A percentile compares a stretch with the other conserved stretches of the same genome.
Conservation (phyloP, 2,888 invertebrate species). For the Himalopsyche anomala region DNA sequence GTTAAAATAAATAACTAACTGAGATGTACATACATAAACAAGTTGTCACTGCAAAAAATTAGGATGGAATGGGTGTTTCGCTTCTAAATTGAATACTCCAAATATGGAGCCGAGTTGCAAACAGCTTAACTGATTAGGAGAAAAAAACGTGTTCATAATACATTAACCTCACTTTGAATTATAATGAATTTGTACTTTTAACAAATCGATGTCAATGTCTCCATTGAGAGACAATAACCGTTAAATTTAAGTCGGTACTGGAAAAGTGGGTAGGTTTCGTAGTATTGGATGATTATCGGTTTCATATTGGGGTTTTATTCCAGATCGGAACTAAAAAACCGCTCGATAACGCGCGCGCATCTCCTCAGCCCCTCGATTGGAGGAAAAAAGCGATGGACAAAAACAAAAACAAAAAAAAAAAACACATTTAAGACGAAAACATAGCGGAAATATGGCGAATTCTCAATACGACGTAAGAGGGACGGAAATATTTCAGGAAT, state of each 20-base stretch:
- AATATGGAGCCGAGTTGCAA: background rate
- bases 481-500: slow-evolving; percentile 27
- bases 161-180: background rate
- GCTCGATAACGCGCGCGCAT: background rate
- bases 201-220: background rate
- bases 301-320: background rate
- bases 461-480: background rate
- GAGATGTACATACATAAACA: background rate
- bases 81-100: slow-evolving; percentile 2
- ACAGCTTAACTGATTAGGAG: slow-evolving; percentile 45
- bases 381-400: slow-evolving; percentile 13
- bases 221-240: background rate
- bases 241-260: background rate
- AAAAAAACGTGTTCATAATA: slow-evolving; percentile 51
- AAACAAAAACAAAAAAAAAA: slow-evolving; percentile 10
- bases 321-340: background rate
- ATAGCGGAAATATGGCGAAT: background rate
- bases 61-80: background rate
- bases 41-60: slow-evolving; percentile 9
- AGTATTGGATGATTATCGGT: background rate
- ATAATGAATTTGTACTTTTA: background rate
- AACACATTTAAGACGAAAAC: slow-evolving; percentile 10
- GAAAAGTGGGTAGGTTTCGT: background rate
- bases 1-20: no score
- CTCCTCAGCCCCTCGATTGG: background rate